Evolutionary conservation across 2,113 vertebrate species (phyloP), one percentile per base, ranked within the genome.

Genomic region (Corvus cornix): DNA sequence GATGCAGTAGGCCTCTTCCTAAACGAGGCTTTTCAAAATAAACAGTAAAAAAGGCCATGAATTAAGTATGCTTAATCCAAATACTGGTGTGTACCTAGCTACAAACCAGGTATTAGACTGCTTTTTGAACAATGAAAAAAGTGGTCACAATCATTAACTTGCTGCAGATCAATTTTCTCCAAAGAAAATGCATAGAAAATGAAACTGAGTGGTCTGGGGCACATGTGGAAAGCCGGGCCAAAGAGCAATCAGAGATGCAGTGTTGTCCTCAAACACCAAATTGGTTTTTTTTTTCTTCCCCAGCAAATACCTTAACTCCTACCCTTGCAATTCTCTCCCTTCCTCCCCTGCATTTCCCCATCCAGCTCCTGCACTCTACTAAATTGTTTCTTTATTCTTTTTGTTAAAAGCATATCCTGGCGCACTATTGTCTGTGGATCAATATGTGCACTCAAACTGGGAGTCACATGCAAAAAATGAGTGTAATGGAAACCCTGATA

Each of bases 381-480:
- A 82, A 94, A 93, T 91, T 76, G 67, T 80, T 96, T 92, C 88
- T 86, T 87, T 92, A 84, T 93, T 94, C 76, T 90, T 90, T 75
- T 67, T 39, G 78, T 93, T 95, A 86, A 96, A 96, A 95, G 75
- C 85, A 90, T 86, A 86, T 39, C 16, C 39, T 52, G 51, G 52
- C 55, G 80, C 22, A n/a, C 67, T 74, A 85, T 78, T 94, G 55
- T 90, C 67, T 88, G 31, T 35, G 48, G 73, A 93, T 93, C 92
- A 94, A 94, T 96, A 88, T 18, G 10, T 72, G 82, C 55, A 84
- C 83, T 95, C 63, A 81, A 68, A 90, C 43, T 59, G 53, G 43
- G 58, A 90, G 16, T 64, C 55, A 60, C n/a, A 69, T 49, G 49
- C 48, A 81, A 84, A 91, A 94, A 91, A 60, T 6, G 1, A 74